Evolutionary conservation across 2,113 vertebrate species (phyloP), one percentile per base, ranked within the genome.

Genomic region (Sclerurus mexicanus): DNA sequence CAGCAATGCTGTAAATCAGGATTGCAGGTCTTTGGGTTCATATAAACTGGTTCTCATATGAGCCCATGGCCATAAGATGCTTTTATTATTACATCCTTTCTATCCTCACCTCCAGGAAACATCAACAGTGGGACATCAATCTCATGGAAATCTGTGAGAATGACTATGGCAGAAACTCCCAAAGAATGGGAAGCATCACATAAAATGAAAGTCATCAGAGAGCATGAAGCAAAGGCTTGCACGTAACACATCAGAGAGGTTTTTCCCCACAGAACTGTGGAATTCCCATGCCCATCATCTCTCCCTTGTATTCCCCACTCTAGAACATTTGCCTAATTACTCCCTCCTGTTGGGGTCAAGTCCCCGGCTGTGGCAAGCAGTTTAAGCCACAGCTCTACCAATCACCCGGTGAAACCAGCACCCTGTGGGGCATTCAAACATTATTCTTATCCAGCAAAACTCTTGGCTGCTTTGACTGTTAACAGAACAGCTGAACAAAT

Each of bases 381-480:
- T 56, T 79, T 63, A 46, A 60, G 22, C 8, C 47, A 18, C 6
- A 66, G 37, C 8, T 87, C 52, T 81, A 68, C 40, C 44, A 46
- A 46, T 17, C 37, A 63, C n/a, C 4, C 19, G 20, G 27, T 17
- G 27, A 85, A 79, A 66, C 3, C 37, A 60, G 44, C 7, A 28
- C 22, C 8, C 8, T 0, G 0, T 9, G 15, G 18, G n/a, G 5
- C 33, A 8, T 50, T 86, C 52, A 66, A 84, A 67, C 37, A 39
- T 53, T 71, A 28, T 44, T 79, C 24, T 44, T 35, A 35, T 6
- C 35, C 4, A 53, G 13, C 13, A 69, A 53, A 49, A 52, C 31
- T 69, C 44, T 22, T 28, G 44, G 12, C 33, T 62, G 40, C 33
- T 89, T 74, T n/a, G 25, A 17, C 27, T 62, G 27, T 5, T 5